Evolutionary conservation across 2,888 invertebrate genomes (phyloP).

Genomic region (Latheticus oryzae): DNA sequence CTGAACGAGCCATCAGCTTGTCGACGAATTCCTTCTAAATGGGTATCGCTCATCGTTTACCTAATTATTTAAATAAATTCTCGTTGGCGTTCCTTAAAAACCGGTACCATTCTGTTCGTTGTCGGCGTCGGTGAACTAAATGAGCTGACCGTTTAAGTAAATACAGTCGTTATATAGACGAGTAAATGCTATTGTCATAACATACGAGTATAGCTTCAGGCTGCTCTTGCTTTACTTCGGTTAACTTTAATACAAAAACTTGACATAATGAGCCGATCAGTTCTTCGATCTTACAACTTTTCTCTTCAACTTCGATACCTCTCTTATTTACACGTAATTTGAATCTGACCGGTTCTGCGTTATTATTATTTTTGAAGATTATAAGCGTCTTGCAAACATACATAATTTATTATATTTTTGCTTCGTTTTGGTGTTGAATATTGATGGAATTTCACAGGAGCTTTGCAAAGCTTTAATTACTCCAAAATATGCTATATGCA

Average conservation of each 20-base stretch:
- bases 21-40: constrained; percentile 38
- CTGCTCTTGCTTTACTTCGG: constrained; percentile 33
- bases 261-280: constrained; percentile 53
- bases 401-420: too few relatives aligned
- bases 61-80: constrained; percentile 43
- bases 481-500: too few relatives aligned
- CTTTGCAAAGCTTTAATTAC: too few relatives aligned
- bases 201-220: constrained; percentile 48
- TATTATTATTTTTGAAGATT: too few relatives aligned
- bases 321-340: constrained; percentile 42
- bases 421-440: too few relatives aligned
- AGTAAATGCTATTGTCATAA: constrained; percentile 56
- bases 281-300: constrained; percentile 23
- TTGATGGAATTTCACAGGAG: too few relatives aligned
- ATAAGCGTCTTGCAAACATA: too few relatives aligned
- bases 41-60: constrained; percentile 41
- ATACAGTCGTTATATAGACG: constrained; percentile 54
- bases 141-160: constrained; percentile 52
- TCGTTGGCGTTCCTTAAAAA: constrained; percentile 31
- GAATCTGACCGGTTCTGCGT: constrained; percentile 41
- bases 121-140: constrained; percentile 32
- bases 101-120: constrained; percentile 38
- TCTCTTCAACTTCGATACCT: constrained; percentile 42
- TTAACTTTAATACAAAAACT: constrained; percentile 43
- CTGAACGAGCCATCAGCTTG: constrained; percentile 30